phyloP scores from a whole-genome alignment of 2,888 invertebrate species.

The Pristionchus japonicus region DNA sequence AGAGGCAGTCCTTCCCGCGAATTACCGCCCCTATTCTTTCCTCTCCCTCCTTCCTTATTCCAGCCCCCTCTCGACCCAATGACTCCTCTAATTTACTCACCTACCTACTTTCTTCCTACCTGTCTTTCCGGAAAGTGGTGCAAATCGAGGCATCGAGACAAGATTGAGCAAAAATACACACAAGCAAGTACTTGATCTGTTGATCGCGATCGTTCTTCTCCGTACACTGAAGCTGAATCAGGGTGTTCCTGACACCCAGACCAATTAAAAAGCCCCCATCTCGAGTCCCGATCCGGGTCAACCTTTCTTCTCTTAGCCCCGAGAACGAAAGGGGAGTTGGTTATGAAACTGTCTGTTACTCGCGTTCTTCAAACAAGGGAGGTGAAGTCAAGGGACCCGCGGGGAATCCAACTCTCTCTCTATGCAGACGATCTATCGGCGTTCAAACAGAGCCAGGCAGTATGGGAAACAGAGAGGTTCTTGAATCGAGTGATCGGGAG shows the following conservation, averaged over 20 bases:
- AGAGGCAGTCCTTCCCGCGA: neutral
- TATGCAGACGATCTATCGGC: too few species aligned
- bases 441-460: too few species aligned
- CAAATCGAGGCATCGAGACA: neutral
- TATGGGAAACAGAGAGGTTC: too few species aligned
- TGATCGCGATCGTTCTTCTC: neutral
- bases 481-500: too few species aligned
- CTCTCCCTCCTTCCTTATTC: neutral
- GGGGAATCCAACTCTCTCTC: too few species aligned
- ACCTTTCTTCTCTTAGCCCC: neutral
- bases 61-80: neutral
- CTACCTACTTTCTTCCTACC: neutral
- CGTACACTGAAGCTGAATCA: neutral
- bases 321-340: neutral
- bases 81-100: conserved; percentile 15
- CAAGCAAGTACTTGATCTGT: neutral
- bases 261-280: neutral
- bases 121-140: neutral
- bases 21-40: neutral
- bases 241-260: neutral
- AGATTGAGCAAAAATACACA: neutral
- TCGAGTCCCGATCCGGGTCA: neutral
- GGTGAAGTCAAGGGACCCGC: neutral
- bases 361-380: neutral
- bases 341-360: conserved; percentile 19